A percentile compares a stretch with the other conserved stretches of the same genome.
Conservation (phyloP, 2,888 invertebrate species). For the Uloborus plumipes region DNA sequence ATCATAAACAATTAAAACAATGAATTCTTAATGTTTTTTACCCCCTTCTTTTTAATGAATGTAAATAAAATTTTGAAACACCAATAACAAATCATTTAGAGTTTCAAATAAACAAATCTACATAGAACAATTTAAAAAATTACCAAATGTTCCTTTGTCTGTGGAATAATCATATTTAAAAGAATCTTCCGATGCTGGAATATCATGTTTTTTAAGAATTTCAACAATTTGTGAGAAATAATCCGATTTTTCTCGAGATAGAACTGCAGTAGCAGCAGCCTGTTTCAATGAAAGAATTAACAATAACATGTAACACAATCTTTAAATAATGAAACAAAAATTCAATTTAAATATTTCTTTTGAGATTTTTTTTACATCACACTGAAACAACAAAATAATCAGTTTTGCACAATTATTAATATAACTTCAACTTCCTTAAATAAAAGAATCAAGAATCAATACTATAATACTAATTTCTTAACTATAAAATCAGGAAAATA, state of each 20-base stretch:
- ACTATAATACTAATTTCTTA: too few relatives aligned
- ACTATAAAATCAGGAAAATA: too few relatives aligned
- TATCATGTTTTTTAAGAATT: slow-evolving; percentile 7
- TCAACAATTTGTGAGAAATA: slow-evolving; percentile 4
- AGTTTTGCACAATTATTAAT: too few relatives aligned
- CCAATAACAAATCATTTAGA: not conserved
- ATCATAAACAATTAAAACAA: too few relatives aligned
- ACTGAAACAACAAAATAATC: not conserved
- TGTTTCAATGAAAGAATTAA: too few relatives aligned
- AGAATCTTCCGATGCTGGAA: slow-evolving; percentile 27
- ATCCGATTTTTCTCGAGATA: slow-evolving; percentile 55
- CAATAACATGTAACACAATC: not conserved
- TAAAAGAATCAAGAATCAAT: too few relatives aligned
- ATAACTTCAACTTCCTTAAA: too few relatives aligned
- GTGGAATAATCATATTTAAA: slow-evolving; percentile 45
- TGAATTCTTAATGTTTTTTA: too few relatives aligned
- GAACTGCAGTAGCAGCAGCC: slow-evolving; percentile 16
- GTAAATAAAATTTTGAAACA: not conserved
- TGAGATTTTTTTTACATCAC: not conserved
- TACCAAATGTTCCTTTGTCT: slow-evolving; percentile 32
- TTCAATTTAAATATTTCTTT: not conserved
- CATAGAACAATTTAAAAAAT: not conserved
- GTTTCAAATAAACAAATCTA: not conserved
- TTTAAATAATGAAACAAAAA: slow-evolving; percentile 3
- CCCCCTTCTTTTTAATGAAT: too few relatives aligned